These are phyloP conservation scores for Leptoclinus maculatus DNA, from an alignment of 2,797 vertebrate species.

Conservation along the genomic window DNA sequence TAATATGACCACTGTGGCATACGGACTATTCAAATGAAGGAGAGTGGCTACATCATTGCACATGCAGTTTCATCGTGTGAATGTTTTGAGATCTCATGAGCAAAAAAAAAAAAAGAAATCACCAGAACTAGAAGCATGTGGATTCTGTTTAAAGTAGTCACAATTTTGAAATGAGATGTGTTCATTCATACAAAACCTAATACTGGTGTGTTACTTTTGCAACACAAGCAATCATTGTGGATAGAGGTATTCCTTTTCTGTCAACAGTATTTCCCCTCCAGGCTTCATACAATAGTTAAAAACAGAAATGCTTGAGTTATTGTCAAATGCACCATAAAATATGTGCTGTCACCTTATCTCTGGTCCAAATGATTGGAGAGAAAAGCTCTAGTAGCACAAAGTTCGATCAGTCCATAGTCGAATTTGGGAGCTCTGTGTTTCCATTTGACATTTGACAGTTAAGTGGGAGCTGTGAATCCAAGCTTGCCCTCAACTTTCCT, in stretches of 20 bases:
- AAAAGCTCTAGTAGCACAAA: not conserved
- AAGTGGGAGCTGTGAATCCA: not conserved
- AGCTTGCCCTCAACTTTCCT: slow-evolving; percentile 9
- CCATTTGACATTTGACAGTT: slow-evolving; percentile 1
- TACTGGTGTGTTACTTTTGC: not conserved
- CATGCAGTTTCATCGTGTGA: slow-evolving; percentile 32
- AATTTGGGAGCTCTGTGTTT: slow-evolving; percentile 14
- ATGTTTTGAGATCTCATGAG: slow-evolving; percentile 31
- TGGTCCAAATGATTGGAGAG: not conserved
- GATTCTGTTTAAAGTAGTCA: slow-evolving; percentile 1
- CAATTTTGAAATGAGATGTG: slow-evolving; percentile 14
- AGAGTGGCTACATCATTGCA: slow-evolving; percentile 36
- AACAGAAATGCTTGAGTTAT: not conserved
- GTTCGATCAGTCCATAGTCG: not conserved
- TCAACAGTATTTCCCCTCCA: not conserved
- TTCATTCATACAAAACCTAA: not conserved
- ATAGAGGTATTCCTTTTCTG: not conserved
- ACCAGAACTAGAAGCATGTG: slow-evolving; percentile 2
- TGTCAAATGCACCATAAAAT: not conserved
- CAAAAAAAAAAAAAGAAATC: slow-evolving; percentile 3
- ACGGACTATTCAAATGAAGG: slow-evolving; percentile 34
- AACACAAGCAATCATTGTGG: not conserved
- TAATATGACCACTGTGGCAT: slow-evolving; percentile 63
- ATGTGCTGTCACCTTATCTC: not conserved
- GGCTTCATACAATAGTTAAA: not conserved